Conservation (phyloP, 2,797 vertebrate genomes). For the Danio albolineatus region DNA sequence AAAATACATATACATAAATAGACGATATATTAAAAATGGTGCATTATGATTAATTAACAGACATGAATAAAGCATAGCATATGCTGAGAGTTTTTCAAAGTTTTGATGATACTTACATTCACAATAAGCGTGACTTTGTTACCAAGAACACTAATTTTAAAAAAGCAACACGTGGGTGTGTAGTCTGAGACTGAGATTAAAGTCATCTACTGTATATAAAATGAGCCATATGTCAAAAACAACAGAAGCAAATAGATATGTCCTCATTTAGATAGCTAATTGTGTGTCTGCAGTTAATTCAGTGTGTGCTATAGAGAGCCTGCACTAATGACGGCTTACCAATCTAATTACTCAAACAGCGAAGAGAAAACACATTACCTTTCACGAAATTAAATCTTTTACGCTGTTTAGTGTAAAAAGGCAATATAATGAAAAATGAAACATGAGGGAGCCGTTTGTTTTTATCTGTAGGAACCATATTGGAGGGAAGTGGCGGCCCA, state of each 20-base stretch:
- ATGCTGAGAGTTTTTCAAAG: background rate
- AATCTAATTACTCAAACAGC: constrained; percentile 39
- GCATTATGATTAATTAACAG: background rate
- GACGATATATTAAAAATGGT: too few relatives aligned
- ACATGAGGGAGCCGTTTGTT: constrained; percentile 39
- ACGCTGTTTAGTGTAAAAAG: constrained; percentile 43
- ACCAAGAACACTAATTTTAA: background rate
- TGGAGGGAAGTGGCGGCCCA: constrained; percentile 1
- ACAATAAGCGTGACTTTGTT: background rate
- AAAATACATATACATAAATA: too few relatives aligned
- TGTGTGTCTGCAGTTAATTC: too few relatives aligned
- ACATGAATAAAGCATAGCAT: background rate
- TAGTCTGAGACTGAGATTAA: background rate
- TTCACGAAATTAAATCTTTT: constrained; percentile 22
- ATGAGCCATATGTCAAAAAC: constrained; percentile 1
- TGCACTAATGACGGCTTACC: constrained; percentile 29
- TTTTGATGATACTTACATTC: background rate
- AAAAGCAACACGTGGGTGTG: background rate
- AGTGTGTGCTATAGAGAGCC: constrained; percentile 8
- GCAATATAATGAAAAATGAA: constrained; percentile 36
- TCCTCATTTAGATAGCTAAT: constrained; percentile 17
- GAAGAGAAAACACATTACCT: constrained; percentile 33
- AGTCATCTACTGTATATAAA: background rate
- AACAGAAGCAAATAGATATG: background rate
- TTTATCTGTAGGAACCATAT: constrained; percentile 31